Base-by-base conservation (phyloP, 1,140 invertebrate species). In the Cydia strobilella region DNA sequence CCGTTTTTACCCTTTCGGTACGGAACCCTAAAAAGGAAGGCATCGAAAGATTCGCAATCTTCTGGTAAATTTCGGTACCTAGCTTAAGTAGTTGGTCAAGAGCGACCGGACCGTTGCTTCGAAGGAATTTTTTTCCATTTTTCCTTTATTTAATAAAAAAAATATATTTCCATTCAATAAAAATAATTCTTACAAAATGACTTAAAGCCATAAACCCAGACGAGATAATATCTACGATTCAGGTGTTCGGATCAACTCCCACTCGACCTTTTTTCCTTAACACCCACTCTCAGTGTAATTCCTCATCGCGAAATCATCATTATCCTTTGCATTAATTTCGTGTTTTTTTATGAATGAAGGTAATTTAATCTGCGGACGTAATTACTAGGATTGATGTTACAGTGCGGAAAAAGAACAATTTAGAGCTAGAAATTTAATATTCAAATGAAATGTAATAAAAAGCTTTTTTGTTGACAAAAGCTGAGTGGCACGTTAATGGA, bases 261-360 rank as follows among this genome's bases (percentile, higher is more conserved):
- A 59, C 18, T 59, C 9, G 2, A 59, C 7, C 18, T 59, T 59
- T 59, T 59, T 59, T 23, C 51, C 4, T 1, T 20, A 59, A 20
- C 23, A 59, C 18, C 18, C 12, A 10, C 54, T n/a, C 54, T 7
- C 15, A 59, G 9, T 59, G 54, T 59, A 59, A 59, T 59, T 23
- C 20, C 54, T 20, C 54, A 59, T 59, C 54, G 20, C 20, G 20
- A 12, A 23, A 23, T 59, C 54, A 59, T 59, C 54, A 59, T 59
- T 59, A 59, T 59, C 54, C 54, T 59, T 59, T 59, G 54, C 54
- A 59, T 59, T 59, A 59, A 59, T 59, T 59, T 23, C 54, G 54
- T 59, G 54, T 3, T 59, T 54, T 59, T 59, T 59, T 59, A 59
- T 59, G 54, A 23, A 59, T 59, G 20, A 59, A n/a, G 54, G 54